Conservation (phyloP, 2,888 invertebrate genomes). For the Yponomeuta plumbellus region DNA sequence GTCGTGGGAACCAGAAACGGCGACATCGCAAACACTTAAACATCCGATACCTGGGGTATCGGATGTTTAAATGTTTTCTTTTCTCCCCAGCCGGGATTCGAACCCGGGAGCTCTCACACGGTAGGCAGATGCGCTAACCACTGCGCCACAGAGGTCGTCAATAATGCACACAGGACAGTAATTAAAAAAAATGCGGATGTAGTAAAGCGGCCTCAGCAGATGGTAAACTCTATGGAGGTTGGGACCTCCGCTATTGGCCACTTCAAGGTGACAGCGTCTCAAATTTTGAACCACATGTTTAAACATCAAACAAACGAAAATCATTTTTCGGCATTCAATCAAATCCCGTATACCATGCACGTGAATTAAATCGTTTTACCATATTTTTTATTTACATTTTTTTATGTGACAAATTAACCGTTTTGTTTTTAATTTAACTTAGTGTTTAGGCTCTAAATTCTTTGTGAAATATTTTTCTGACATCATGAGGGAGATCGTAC, state of each 20-base stretch:
- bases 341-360: slow-evolving; percentile 12
- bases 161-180: too few species aligned
- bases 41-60: too few species aligned
- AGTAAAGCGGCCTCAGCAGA: too few species aligned
- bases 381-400: slow-evolving; percentile 34
- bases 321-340: slow-evolving; percentile 11
- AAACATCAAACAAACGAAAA: background rate
- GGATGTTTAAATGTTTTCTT: too few species aligned
- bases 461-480: slow-evolving; percentile 14
- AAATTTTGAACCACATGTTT: slow-evolving; percentile 8
- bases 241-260: background rate
- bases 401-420: slow-evolving; percentile 33
- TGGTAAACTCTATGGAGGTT: background rate
- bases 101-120: too few species aligned
- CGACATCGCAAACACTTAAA: too few species aligned
- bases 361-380: background rate
- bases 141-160: too few species aligned
- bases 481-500: slow-evolving; percentile 82
- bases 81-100: too few species aligned
- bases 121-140: too few species aligned
- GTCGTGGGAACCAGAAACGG: too few species aligned
- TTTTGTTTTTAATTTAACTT: slow-evolving; percentile 37
- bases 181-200: too few species aligned
- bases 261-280: background rate
- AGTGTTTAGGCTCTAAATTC: slow-evolving; percentile 29